phyloP scores from a whole-genome alignment of 2,888 invertebrate genomes.

The Reticulitermes lucifugus region DNA sequence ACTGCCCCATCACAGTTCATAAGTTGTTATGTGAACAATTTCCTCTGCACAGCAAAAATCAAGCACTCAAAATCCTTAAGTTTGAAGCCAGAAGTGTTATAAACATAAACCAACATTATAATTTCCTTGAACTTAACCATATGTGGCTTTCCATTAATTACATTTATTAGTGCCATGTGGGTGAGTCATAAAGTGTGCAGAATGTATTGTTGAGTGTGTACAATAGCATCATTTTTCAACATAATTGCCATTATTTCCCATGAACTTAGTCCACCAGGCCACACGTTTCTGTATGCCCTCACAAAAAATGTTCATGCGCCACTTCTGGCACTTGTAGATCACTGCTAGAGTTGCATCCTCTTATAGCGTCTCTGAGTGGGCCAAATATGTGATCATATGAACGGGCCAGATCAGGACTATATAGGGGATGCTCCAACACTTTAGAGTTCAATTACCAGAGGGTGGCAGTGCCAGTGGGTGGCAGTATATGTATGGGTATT shows the following conservation, averaged over 20 bases:
- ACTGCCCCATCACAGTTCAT: neutral
- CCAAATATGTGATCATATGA: neutral
- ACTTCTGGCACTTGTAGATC: neutral
- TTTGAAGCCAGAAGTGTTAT: no score
- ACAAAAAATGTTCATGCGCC: neutral
- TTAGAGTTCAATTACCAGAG: neutral
- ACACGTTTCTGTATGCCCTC: neutral
- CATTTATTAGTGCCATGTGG: no score
- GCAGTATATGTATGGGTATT: neutral
- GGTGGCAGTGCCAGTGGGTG: neutral
- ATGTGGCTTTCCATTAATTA: no score
- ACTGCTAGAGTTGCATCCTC: neutral
- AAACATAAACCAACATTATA: no score
- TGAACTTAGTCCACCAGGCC: neutral
- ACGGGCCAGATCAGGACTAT: neutral
- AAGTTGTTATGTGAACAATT: no score
- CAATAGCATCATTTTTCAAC: neutral
- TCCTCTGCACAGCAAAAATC: no score
- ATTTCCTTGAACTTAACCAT: no score
- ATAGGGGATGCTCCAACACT: conserved; percentile 18
- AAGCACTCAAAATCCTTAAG: no score
- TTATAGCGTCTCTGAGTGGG: neutral
- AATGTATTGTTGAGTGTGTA: neutral
- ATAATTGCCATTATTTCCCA: neutral
- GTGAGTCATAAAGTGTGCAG: neutral